Percentiles rank a stretch among this genome's conserved stretches.
phyloP scores from a whole-genome alignment of 2,888 invertebrate species.

The Platynereis dumerilii region DNA sequence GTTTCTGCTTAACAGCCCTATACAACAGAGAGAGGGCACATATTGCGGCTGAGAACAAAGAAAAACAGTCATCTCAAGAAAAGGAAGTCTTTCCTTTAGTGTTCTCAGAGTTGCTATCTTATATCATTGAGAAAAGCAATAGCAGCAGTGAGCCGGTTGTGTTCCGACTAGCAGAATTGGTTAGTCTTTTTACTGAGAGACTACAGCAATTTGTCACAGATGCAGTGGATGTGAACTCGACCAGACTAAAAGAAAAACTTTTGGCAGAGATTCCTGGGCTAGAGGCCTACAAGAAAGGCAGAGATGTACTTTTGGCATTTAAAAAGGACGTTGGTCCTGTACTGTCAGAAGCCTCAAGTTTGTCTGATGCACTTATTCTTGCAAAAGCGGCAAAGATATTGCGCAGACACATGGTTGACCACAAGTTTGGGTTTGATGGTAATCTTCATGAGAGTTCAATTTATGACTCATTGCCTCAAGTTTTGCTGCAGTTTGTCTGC shows the following conservation, averaged over 20 bases:
- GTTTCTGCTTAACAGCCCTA: background rate
- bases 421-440: too few species aligned
- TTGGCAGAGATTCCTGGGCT: slow-evolving; percentile 4
- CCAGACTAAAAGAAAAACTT: slow-evolving; percentile 6
- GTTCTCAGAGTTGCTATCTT: too few species aligned
- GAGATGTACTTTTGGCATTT: slow-evolving; percentile 4
- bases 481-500: slow-evolving; percentile 29
- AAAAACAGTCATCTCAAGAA: too few species aligned
- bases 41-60: too few species aligned
- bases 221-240: background rate
- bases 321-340: background rate
- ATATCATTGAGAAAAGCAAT: too few species aligned
- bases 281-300: slow-evolving; percentile 1
- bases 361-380: background rate
- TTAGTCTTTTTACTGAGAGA: background rate
- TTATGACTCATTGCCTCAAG: slow-evolving; percentile 25
- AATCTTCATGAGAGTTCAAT: slow-evolving; percentile 28
- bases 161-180: slow-evolving; percentile 2
- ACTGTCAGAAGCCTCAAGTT: slow-evolving; percentile 8
- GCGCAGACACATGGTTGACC: too few species aligned
- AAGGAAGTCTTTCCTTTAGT: too few species aligned
- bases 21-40: slow-evolving; percentile 9
- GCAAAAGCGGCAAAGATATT: slow-evolving; percentile 10
- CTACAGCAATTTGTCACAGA: background rate
- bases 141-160: too few species aligned